Evolutionary conservation across 2,113 vertebrate genomes (phyloP), one percentile per base, ranked within the genome.

Genomic region (Otocyon megalotis): DNA sequence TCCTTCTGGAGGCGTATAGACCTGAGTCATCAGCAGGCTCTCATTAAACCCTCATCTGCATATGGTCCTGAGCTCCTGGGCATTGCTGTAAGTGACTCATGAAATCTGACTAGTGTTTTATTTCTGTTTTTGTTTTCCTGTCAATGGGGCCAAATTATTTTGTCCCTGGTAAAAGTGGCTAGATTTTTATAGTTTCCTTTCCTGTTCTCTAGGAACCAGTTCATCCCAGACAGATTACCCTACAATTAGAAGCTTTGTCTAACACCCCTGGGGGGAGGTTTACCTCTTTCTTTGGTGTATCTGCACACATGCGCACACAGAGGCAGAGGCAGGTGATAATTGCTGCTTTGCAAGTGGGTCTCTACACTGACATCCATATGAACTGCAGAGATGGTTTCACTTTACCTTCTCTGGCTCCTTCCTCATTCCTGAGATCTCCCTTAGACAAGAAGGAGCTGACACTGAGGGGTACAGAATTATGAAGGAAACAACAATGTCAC

Each of bases 81-180:
- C 32, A 35, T 56, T 60, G 53, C 82, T 83, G 7, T 72, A 53
- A 37, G 58, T 93, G 48, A 96, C 28, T 94, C 35, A 60, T 35
- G 53, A 71, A 86, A 81, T 35, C 56, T 82, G 56, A 84, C 19
- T 24, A 48, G 3, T 48, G 13, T 95, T 86, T 72, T 85, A 28
- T 35, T 94, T 86, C 85, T 93, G 19, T 71, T 67, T 77, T 88
- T 92, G 12, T 93, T 96, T 87, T 92, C 82, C 43, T 92, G 79
- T 65, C 48, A 22, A 22, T 50, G 16, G 58, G 56, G 16, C n/a
- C 92, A 94, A 90, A 54, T 96, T 80, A 93, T 67, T 96, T 97
- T 85, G 58, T 88, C 60, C 60, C 71, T 96, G 35, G 54, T 71
- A 89, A 91, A 95, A 94, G 22, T 74, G 16, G 19, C 22, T 91